phyloP scores from a whole-genome alignment of 2,113 vertebrate species.

The Actinemys pallida region DNA sequence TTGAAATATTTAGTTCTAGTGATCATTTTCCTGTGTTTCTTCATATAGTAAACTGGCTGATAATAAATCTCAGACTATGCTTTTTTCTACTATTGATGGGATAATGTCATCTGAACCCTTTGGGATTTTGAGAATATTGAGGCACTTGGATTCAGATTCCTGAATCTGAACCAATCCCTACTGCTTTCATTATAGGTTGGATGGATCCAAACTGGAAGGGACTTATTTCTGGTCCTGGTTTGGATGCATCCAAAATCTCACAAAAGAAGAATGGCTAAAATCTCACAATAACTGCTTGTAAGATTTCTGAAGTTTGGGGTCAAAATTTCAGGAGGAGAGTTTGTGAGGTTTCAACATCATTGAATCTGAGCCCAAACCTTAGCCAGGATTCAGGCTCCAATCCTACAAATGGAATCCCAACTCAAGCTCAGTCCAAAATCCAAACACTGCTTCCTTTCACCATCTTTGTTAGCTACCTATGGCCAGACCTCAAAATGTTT shows the following conservation, averaged over 20 bases:
- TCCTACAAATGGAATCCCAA: not conserved
- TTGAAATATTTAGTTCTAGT: not conserved
- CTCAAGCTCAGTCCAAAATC: not conserved
- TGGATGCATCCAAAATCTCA: not conserved
- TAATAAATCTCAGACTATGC: not conserved
- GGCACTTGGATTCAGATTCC: not conserved
- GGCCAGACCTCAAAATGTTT: not conserved
- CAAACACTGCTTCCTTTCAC: not conserved
- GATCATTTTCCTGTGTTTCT: not conserved
- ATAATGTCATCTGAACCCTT: not conserved
- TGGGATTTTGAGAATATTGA: not conserved
- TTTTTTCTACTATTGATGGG: not conserved
- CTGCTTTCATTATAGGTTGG: not conserved
- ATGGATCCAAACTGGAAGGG: not conserved
- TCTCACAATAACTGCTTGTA: not conserved
- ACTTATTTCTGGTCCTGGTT: not conserved
- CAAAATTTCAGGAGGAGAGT: not conserved
- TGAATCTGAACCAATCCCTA: not conserved
- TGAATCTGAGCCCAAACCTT: not conserved
- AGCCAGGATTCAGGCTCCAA: not conserved
- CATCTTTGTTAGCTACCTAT: rapidly evolving
- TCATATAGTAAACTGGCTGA: not conserved
- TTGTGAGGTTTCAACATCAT: not conserved
- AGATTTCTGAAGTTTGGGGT: not conserved
- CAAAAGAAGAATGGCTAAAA: not conserved